Conservation (phyloP, 2,888 invertebrate species). For the Augiades crinisus region DNA sequence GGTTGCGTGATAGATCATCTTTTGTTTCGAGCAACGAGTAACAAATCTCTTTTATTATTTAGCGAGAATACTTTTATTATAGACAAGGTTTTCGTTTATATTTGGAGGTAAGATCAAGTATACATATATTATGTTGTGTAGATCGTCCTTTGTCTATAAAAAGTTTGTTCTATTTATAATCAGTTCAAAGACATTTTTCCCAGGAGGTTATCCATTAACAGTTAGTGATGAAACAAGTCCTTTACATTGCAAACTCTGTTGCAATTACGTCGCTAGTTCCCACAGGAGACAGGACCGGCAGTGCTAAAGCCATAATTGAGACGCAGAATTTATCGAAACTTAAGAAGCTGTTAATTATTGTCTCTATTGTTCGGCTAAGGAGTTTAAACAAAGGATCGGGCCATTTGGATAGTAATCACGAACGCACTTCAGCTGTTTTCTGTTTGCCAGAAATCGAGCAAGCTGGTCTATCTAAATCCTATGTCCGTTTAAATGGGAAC, state of each 20-base stretch:
- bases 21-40: no score
- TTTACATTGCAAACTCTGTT: constrained; percentile 9
- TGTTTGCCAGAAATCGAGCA: constrained; percentile 1
- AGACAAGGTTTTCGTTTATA: no score
- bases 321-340: constrained; percentile 34
- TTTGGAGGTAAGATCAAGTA: no score
- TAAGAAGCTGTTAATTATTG: constrained; percentile 33
- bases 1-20: no score
- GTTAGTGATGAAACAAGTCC: neutral
- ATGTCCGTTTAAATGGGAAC: constrained; percentile 10
- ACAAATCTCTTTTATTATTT: no score
- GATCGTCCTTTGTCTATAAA: no score
- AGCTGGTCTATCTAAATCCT: constrained; percentile 1
- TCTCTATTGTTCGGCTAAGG: constrained; percentile 28
- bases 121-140: no score
- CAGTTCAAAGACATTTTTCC: no score
- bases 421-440: constrained; percentile 9
- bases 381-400: constrained; percentile 11
- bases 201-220: neutral
- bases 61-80: no score
- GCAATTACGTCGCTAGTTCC: constrained; percentile 19
- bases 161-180: no score
- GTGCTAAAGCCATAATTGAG: constrained; percentile 29
- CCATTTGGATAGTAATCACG: neutral
- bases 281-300: constrained; percentile 17